Evolutionary conservation across 2,113 vertebrate genomes (phyloP).

Genomic region (Myrmecophaga tridactyla): DNA sequence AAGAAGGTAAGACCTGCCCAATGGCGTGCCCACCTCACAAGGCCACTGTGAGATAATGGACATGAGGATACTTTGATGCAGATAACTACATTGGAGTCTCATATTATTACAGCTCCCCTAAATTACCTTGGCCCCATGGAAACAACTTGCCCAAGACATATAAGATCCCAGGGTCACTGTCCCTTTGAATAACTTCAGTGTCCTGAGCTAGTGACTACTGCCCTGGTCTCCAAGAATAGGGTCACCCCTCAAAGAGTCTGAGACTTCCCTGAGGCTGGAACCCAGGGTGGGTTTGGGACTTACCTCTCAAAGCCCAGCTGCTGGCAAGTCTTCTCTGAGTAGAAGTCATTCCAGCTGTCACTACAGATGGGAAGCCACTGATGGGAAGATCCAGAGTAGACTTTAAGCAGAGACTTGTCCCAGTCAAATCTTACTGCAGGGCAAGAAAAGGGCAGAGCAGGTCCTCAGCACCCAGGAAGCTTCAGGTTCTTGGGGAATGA

Average conservation of each 20-base stretch:
- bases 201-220: neutral
- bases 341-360: conserved; percentile 72
- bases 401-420: conserved; percentile 82
- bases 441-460: neutral
- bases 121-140: neutral
- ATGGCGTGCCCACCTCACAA: neutral
- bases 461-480: neutral
- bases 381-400: conserved; percentile 80
- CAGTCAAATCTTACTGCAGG: conserved; percentile 83
- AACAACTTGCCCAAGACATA: neutral
- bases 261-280: neutral
- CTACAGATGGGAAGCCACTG: conserved; percentile 86
- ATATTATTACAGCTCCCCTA: neutral
- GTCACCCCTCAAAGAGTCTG: neutral
- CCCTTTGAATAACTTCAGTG: neutral
- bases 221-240: neutral
- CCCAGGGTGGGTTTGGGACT: neutral
- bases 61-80: neutral
- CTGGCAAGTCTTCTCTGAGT: conserved; percentile 83
- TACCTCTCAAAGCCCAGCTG: conserved; percentile 87
- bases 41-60: rapidly evolving
- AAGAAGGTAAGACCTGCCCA: neutral
- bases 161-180: neutral
- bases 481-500: neutral
- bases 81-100: rapidly evolving